These are phyloP conservation scores for Osmoderma eremita DNA, from an alignment of 2,888 invertebrate genomes.

Conservation along the genomic window DNA sequence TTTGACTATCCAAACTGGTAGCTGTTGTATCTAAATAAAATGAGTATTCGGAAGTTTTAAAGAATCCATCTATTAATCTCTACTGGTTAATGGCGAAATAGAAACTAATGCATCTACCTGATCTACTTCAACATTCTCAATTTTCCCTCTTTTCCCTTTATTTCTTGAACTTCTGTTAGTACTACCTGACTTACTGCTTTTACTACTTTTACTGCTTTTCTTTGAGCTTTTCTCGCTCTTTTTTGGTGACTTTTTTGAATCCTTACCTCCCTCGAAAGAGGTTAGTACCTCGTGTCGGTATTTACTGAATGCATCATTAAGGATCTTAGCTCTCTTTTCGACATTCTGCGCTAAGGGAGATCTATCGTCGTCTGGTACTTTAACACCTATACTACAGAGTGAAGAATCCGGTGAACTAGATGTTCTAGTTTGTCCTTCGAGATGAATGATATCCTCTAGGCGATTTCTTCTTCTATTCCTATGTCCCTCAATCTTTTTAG, in stretches of 20 bases:
- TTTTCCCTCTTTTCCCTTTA: constrained; percentile 1
- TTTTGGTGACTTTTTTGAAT: constrained; percentile 29
- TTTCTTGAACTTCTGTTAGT: background rate
- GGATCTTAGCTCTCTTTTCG: background rate
- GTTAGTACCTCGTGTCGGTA: constrained; percentile 44
- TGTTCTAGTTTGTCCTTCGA: background rate
- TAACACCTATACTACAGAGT: background rate
- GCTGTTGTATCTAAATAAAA: constrained; percentile 47
- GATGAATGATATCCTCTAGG: background rate
- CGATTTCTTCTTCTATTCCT: background rate
- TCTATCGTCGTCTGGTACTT: background rate
- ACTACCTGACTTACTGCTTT: background rate
- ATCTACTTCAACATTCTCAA: constrained; percentile 16
- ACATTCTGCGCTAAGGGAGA: background rate
- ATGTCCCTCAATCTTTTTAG: constrained; percentile 17
- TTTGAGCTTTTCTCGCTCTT: constrained; percentile 40
- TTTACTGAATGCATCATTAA: constrained; percentile 38
- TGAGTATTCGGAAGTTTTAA: too few relatives aligned
- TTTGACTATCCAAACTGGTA: constrained; percentile 52
- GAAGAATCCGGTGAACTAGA: background rate
- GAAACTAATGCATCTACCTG: constrained; percentile 1
- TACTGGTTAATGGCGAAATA: background rate
- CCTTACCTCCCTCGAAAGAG: constrained; percentile 31
- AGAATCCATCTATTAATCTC: too few relatives aligned
- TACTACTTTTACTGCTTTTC: constrained; percentile 36